Base-by-base conservation (phyloP, 92 coral and sea anemone genomes). In the Porites rus region DNA sequence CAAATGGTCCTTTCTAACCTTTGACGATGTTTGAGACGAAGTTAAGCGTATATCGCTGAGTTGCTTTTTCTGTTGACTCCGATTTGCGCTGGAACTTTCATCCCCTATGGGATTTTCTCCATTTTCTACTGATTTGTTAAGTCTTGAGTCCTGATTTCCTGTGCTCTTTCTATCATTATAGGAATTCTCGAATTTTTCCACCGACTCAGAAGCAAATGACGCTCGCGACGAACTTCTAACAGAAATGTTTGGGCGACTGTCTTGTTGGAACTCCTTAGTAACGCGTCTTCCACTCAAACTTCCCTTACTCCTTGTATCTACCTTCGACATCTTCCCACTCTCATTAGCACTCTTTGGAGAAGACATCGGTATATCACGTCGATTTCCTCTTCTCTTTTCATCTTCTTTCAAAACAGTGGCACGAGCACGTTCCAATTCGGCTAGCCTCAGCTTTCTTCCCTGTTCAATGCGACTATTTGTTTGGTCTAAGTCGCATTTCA, bases 371-470 rank as follows among this genome's bases (percentile, higher is more conserved):
- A 6, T 61, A 8, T 64, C 25, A 1, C 62, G 52, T 7, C 11
- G 11, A 73, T 31, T 63, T 66, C 67, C 69, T 8, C 22, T 59
- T 53, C 76, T 76, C 12, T 31, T 78, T 38, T 88, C 77, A 22
- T 84, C 70, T 20, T 89, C 78, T 73, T 83, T 84, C 25, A 76
- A 4, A 3, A 91, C 2, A 38, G 54, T 81, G 7, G 62, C 72
- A 25, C 84, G 81, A 8, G 87, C 84, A 10, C 92, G 88, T 52
- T 90, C 96, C 13, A 87, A 69, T 65, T 90, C 98, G 46, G 81
- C 78, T 51, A 70, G 8, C 74, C 74, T 82, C 10, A 95, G 66
- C 6, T 51, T 76, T 51, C 82, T 89, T 67, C 82, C 96, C 17
- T 93, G 91, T 5, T 95, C 93, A 54, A 90, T 75, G 13, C 76